These are phyloP conservation scores for Periophthalmus modestus DNA, from an alignment of 2,113 vertebrate species.

Conservation along the genomic window DNA sequence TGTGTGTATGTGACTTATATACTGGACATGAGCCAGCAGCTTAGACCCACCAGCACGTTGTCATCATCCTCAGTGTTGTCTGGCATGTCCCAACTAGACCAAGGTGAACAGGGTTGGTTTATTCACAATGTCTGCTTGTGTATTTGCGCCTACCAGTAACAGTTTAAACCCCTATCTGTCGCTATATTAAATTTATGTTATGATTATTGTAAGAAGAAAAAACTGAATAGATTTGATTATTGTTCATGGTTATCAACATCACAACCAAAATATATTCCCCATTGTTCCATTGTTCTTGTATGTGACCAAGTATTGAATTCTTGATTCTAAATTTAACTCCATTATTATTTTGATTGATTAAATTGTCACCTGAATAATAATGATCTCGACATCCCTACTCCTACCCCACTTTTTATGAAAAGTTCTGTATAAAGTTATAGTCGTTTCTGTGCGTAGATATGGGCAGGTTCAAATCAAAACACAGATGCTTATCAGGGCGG, in stretches of 20 bases:
- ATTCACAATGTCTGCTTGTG: not conserved
- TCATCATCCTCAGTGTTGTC: constrained; percentile 32
- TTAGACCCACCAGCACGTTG: constrained; percentile 55
- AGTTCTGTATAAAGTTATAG: not conserved
- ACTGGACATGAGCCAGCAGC: constrained; percentile 54
- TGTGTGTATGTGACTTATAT: constrained; percentile 35
- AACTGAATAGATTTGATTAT: too few relatives aligned
- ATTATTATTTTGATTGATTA: too few relatives aligned
- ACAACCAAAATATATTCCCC: too few relatives aligned
- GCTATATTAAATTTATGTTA: not conserved
- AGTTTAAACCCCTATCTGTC: not conserved
- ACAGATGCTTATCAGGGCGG: constrained; percentile 59
- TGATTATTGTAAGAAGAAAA: too few relatives aligned
- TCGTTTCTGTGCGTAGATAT: constrained; percentile 17
- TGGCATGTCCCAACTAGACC: constrained; percentile 34
- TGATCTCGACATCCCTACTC: not conserved
- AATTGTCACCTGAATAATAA: too few relatives aligned
- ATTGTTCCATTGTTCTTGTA: too few relatives aligned
- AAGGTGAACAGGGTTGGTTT: not conserved
- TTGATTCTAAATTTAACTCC: not conserved
- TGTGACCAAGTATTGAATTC: too few relatives aligned
- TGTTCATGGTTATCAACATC: too few relatives aligned
- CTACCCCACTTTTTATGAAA: not conserved
- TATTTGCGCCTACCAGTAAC: not conserved
- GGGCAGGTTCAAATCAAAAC: constrained; percentile 41